A percentile compares a stretch with the other conserved stretches of the same genome.
These are phyloP conservation scores for Batillaria attramentaria DNA, from an alignment of 1,140 invertebrate species.

Conservation along the genomic window DNA sequence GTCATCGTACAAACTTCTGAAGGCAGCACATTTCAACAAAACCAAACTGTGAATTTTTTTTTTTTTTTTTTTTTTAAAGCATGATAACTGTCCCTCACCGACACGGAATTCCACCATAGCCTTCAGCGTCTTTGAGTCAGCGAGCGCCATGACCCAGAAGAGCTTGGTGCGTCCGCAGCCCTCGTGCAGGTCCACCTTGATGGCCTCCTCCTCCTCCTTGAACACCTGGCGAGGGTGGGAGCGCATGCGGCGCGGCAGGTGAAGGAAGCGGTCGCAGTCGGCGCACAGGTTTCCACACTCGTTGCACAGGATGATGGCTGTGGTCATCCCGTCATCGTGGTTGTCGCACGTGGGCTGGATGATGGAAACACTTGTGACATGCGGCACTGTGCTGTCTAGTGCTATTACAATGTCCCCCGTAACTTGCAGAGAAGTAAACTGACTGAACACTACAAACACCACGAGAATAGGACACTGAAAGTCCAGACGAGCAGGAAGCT, in stretches of 20 bases:
- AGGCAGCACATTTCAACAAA: background rate
- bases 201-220: slow-evolving; percentile 94
- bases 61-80: too few species aligned
- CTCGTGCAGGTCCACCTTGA: slow-evolving; percentile 91
- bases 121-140: slow-evolving; percentile 93
- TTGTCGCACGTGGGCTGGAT: slow-evolving; percentile 89
- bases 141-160: slow-evolving; percentile 93
- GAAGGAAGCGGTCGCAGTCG: slow-evolving; percentile 95
- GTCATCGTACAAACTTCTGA: background rate
- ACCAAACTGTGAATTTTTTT: too few species aligned
- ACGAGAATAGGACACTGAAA: too few species aligned
- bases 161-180: slow-evolving; percentile 95
- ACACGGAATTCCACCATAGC: slow-evolving; percentile 94
- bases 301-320: slow-evolving; percentile 92
- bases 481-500: too few species aligned
- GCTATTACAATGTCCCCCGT: too few species aligned
- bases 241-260: slow-evolving; percentile 90
- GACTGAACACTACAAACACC: too few species aligned
- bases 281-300: slow-evolving; percentile 93
- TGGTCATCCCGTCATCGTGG: slow-evolving; percentile 96
- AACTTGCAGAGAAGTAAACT: too few species aligned
- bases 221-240: slow-evolving; percentile 92
- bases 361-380: too few species aligned
- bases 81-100: slow-evolving; percentile 72
- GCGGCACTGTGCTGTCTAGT: too few species aligned